Evolutionary conservation across 2,888 invertebrate genomes (phyloP).

Genomic region (Malthinus seriepunctatus): DNA sequence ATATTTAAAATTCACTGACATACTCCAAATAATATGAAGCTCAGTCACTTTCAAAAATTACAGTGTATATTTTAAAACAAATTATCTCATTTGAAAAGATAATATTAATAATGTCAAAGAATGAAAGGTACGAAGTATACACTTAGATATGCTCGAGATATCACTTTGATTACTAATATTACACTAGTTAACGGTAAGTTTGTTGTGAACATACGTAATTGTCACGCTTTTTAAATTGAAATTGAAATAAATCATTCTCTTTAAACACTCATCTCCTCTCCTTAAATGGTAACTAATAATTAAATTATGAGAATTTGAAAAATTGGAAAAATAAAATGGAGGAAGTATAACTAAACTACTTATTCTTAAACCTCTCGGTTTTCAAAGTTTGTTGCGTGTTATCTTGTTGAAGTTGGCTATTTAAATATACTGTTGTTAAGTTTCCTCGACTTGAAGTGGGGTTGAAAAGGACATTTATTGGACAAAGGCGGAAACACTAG

Average conservation of each 20-base stretch:
- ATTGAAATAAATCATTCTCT: neutral
- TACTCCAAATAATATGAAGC: slow-evolving; percentile 6
- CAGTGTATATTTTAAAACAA: neutral
- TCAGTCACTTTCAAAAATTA: slow-evolving; percentile 9
- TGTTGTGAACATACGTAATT: neutral
- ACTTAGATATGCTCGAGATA: slow-evolving; percentile 1
- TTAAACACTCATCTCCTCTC: neutral
- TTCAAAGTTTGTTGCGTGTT: too few relatives aligned
- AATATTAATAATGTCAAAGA: slow-evolving; percentile 3
- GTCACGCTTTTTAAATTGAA: slow-evolving; percentile 2
- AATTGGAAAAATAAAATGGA: too few relatives aligned
- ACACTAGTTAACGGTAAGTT: slow-evolving; percentile 2
- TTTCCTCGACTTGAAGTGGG: too few relatives aligned
- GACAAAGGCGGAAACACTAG: too few relatives aligned
- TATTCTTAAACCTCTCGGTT: too few relatives aligned
- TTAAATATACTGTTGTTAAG: too few relatives aligned
- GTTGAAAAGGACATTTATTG: too few relatives aligned
- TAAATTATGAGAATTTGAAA: too few relatives aligned
- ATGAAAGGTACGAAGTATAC: neutral
- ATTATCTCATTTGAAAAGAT: slow-evolving; percentile 4
- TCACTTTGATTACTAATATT: neutral
- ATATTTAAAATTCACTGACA: neutral
- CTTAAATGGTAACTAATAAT: too few relatives aligned
- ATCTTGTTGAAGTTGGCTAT: too few relatives aligned
- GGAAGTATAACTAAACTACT: too few relatives aligned